Evolutionary conservation across 2,797 vertebrate species (phyloP), one percentile per base, ranked within the genome.

Genomic region (Tangara arthus): DNA sequence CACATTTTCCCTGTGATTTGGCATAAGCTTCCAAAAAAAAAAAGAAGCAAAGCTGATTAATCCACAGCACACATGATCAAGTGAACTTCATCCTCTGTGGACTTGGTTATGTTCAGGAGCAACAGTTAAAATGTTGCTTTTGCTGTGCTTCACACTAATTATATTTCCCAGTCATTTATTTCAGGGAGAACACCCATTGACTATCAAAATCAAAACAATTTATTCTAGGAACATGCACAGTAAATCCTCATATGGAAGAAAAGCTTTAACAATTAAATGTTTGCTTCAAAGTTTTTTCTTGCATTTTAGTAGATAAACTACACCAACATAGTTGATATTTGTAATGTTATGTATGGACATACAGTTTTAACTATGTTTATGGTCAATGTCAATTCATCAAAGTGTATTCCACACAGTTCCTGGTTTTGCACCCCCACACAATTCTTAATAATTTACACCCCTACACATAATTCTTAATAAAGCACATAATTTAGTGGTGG

Each of bases 331-430:
- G 22, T 49, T 71, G 8, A 8, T 28, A 35, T n/a, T 57, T 49
- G 37, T 15, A 79, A 41, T 0, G 0, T 4, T 76, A 52, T 5
- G 2, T 34, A 64, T 3, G 50, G 34, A 56, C 30, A 71, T 15
- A 19, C 0, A 57, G 22, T 52, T 87, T 83, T 35, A 87, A 79
- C 7, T 60, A 16, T 4, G 5, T 39, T 87, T 82, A 65, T 42
- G 30, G 17, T 44, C 57, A 75, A 41, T 68, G 22, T 34, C 57
- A 72, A 30, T 71, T 84, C 53, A 78, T 56, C 16, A 1, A 56
- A 60, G 24, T 26, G 4, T 12, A 68, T 53, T 69, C 52, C 35
- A 87, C 18, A 68, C 2, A 53, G n/a, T 24, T 89, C 15, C 55
- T 35, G 53, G 37, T 83, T 83, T 28, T 68, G n/a, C 42, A 66